These are phyloP conservation scores for Intellagama lesueurii DNA, from an alignment of 2,797 vertebrate species.

Conservation along the genomic window DNA sequence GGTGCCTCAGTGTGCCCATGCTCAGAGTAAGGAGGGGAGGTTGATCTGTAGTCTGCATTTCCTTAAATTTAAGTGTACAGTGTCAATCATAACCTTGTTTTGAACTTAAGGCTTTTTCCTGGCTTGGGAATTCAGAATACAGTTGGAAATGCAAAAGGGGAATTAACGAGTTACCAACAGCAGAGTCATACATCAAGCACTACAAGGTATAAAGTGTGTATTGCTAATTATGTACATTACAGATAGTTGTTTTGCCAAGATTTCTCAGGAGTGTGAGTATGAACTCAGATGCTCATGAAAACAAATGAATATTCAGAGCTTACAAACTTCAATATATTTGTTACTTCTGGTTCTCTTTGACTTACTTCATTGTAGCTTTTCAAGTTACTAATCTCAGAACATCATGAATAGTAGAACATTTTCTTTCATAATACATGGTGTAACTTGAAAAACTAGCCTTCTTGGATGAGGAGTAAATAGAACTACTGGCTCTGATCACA, in stretches of 20 bases:
- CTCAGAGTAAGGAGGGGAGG: too few relatives aligned
- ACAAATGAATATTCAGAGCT: conserved; percentile 23
- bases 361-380: conserved; percentile 1
- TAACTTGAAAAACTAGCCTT: background rate
- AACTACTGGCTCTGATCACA: background rate
- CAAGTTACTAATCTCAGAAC: background rate
- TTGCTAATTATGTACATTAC: conserved; percentile 22
- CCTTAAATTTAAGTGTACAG: too few relatives aligned
- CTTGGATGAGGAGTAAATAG: too few relatives aligned
- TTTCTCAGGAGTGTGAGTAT: conserved; percentile 11
- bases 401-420: background rate
- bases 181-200: conserved; percentile 1
- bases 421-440: background rate
- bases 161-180: conserved; percentile 20
- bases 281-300: background rate
- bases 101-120: background rate
- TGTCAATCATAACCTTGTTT: too few relatives aligned
- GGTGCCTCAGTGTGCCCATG: too few relatives aligned
- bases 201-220: conserved; percentile 17
- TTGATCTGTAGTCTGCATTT: too few relatives aligned
- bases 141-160: background rate
- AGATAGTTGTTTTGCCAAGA: conserved; percentile 2
- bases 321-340: conserved; percentile 8
- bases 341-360: background rate
- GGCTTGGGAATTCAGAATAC: background rate